A percentile compares a stretch with the other conserved stretches of the same genome.
Evolutionary conservation across 2,888 invertebrate species (phyloP).

Genomic region (Ceratothoa steindachneri): DNA sequence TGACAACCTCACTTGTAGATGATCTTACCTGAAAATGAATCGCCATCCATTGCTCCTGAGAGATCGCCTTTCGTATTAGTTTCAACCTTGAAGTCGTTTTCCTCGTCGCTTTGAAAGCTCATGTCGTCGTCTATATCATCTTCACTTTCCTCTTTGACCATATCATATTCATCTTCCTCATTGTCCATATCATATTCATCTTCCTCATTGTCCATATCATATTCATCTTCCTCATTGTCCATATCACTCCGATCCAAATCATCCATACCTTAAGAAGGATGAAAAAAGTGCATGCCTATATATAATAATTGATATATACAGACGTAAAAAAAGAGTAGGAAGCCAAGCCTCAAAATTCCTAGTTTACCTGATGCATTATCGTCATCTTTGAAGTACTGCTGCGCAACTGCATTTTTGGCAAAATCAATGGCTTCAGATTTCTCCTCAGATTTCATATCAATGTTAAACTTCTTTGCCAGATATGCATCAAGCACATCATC

Average conservation of each 20-base stretch:
- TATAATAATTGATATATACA: too few species aligned
- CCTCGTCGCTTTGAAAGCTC: constrained; percentile 33
- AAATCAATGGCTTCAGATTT: constrained; percentile 53
- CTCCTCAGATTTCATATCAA: constrained; percentile 56
- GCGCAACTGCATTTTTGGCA: too few species aligned
- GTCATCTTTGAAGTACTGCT: too few species aligned
- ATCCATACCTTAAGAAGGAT: constrained; percentile 61
- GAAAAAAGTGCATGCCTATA: too few species aligned
- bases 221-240: constrained; percentile 53
- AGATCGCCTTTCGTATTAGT: not conserved
- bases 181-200: constrained; percentile 53
- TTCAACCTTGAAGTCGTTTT: constrained; percentile 16
- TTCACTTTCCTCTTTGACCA: constrained; percentile 50
- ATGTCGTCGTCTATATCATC: constrained; percentile 50
- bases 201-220: constrained; percentile 55
- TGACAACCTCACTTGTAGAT: too few species aligned
- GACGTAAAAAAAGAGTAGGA: too few species aligned
- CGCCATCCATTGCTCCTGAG: too few species aligned
- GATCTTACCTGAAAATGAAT: too few species aligned
- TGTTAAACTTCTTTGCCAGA: constrained; percentile 49
- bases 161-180: constrained; percentile 48
- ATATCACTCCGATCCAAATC: too few species aligned
- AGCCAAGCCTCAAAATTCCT: too few species aligned
- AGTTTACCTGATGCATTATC: too few species aligned
- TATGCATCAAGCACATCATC: not conserved